phyloP scores from a whole-genome alignment of 2,888 invertebrate genomes.

The Drosophila kuntzei region DNA sequence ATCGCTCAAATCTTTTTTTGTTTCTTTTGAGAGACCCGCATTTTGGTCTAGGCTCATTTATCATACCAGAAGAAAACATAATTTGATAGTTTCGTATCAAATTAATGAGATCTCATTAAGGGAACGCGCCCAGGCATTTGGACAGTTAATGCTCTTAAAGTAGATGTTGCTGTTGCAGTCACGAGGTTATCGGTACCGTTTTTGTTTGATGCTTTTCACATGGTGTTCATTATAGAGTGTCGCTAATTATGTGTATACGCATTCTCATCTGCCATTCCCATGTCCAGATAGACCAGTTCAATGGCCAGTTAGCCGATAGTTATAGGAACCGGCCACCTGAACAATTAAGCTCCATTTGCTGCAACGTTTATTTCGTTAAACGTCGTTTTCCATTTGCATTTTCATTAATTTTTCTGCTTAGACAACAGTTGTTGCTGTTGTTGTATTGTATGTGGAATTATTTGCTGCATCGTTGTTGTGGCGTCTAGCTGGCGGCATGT shows the following conservation, averaged over 20 bases:
- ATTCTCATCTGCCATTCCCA: constrained; percentile 8
- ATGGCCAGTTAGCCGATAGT: constrained; percentile 28
- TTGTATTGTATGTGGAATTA: constrained; percentile 25
- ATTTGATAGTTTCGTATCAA: constrained; percentile 55
- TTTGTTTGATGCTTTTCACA: background rate
- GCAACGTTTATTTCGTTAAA: constrained; percentile 54
- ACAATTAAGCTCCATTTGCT: constrained; percentile 62
- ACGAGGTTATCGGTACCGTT: constrained; percentile 4
- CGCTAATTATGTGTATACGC: constrained; percentile 24
- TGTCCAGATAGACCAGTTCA: constrained; percentile 25
- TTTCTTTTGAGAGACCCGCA: constrained; percentile 38
- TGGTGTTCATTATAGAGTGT: constrained; percentile 9
- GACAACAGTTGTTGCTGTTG: constrained; percentile 7
- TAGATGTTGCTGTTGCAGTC: constrained; percentile 15
- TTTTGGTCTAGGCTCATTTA: constrained; percentile 45
- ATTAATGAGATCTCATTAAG: constrained; percentile 69
- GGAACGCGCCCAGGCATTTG: constrained; percentile 36
- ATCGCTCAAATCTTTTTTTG: constrained; percentile 20
- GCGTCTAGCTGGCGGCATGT: constrained; percentile 47
- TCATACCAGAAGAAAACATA: constrained; percentile 39
- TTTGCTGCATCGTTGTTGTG: constrained; percentile 26
- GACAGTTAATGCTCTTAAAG: constrained; percentile 14
- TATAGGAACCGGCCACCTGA: constrained; percentile 48
- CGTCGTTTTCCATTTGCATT: constrained; percentile 65
- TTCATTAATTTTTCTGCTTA: constrained; percentile 55